These are phyloP conservation scores for Otus sunia DNA, from an alignment of 2,113 vertebrate genomes.

Conservation along the genomic window DNA sequence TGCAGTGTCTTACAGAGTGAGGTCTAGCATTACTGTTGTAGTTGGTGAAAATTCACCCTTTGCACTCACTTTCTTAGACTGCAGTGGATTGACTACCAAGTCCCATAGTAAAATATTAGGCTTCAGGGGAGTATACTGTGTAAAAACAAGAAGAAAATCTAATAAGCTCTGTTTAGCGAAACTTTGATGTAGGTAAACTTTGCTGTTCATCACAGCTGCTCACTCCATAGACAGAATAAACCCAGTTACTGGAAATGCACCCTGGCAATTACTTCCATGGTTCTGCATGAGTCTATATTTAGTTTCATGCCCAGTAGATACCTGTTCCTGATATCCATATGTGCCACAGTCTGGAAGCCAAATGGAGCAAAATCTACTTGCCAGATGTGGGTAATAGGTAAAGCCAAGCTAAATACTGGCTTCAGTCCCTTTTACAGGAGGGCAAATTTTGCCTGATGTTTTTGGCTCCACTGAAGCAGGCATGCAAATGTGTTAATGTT, in stretches of 20 bases:
- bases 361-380: neutral
- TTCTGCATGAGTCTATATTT: neutral
- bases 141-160: neutral
- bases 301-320: neutral
- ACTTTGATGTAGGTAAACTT: neutral
- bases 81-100: neutral
- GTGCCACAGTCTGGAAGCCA: conserved; percentile 1
- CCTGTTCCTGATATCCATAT: neutral
- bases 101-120: neutral
- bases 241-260: neutral
- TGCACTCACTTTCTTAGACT: neutral
- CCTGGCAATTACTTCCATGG: neutral
- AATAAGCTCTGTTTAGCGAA: neutral
- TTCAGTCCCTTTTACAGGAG: neutral
- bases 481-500: neutral
- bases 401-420: conserved; percentile 50
- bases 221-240: neutral
- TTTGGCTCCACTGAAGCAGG: conserved; percentile 20
- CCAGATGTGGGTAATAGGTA: neutral
- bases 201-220: neutral
- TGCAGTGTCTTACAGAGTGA: neutral
- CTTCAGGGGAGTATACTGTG: neutral
- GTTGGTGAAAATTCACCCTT: neutral
- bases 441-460: conserved; percentile 8
- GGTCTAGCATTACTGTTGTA: neutral